Evolutionary conservation across 2,888 invertebrate genomes (phyloP).

Genomic region (Conistra vaccinii): DNA sequence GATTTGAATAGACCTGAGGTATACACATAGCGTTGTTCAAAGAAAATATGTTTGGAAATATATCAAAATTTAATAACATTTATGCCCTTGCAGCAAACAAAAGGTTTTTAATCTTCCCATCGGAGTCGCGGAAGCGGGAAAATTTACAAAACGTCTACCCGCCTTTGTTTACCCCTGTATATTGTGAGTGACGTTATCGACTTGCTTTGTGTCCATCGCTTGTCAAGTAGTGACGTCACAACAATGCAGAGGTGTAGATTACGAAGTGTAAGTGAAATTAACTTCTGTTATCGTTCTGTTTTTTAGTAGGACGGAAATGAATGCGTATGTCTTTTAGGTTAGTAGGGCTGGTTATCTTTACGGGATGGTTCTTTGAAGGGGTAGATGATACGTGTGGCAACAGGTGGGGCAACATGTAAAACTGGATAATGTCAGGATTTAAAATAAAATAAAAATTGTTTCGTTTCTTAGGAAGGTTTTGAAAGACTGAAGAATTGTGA

Average conservation of each 20-base stretch:
- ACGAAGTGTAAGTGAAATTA: conserved; percentile 58
- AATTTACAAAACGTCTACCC: conserved; percentile 62
- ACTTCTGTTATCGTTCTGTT: conserved; percentile 27
- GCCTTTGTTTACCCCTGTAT: conserved; percentile 59
- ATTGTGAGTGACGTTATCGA: conserved; percentile 71
- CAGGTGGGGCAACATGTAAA: background rate
- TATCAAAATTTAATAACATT: conserved; percentile 60
- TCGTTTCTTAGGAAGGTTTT: background rate
- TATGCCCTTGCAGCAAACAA: conserved; percentile 55
- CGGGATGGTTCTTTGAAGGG: conserved; percentile 10
- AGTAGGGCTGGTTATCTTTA: conserved; percentile 43
- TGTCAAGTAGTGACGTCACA: conserved; percentile 63
- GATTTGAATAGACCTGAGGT: too few relatives aligned
- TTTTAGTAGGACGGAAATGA: conserved; percentile 48
- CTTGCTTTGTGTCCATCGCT: conserved; percentile 62
- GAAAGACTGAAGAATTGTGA: too few relatives aligned
- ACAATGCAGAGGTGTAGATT: conserved; percentile 57
- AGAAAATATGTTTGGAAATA: conserved; percentile 41
- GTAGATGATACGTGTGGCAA: background rate
- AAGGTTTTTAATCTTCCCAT: conserved; percentile 65
- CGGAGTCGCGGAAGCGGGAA: conserved; percentile 57
- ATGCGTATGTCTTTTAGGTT: conserved; percentile 39
- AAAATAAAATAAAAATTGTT: background rate
- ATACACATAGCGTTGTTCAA: background rate
- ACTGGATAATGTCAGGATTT: background rate